Conservation (phyloP, 2,113 vertebrate species). For the Diglossa brunneiventris region DNA sequence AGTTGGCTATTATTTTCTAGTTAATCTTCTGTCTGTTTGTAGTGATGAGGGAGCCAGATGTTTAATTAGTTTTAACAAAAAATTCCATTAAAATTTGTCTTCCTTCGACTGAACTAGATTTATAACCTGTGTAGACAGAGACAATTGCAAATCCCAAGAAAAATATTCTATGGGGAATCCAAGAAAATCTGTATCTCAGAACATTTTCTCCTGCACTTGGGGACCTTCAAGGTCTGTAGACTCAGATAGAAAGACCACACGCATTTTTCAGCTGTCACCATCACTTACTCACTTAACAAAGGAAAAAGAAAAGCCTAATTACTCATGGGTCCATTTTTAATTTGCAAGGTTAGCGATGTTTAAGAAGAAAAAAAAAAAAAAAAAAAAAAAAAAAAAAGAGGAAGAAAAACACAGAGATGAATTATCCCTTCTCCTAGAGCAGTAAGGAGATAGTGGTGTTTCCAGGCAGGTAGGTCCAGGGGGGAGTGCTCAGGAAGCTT, state of each 20-base stretch:
- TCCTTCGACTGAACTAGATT: slow-evolving; percentile 43
- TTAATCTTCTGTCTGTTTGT: slow-evolving; percentile 38
- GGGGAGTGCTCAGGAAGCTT: background rate
- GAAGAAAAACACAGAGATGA: slow-evolving; percentile 11
- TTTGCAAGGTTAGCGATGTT: slow-evolving; percentile 26
- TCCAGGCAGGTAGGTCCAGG: background rate
- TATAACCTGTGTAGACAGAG: slow-evolving; percentile 51
- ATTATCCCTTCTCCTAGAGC: background rate
- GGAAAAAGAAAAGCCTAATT: slow-evolving; percentile 48
- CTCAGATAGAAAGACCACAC: background rate
- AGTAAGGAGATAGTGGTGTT: background rate
- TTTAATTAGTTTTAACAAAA: slow-evolving; percentile 55
- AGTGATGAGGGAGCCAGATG: slow-evolving; percentile 23
- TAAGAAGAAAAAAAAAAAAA: background rate
- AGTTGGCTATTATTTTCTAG: background rate
- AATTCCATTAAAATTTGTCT: slow-evolving; percentile 36
- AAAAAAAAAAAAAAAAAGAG: background rate
- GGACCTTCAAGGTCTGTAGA: slow-evolving; percentile 30
- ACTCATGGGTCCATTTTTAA: slow-evolving; percentile 40
- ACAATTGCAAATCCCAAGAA: slow-evolving; percentile 46
- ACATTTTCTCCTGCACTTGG: background rate
- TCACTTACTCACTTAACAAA: slow-evolving; percentile 32
- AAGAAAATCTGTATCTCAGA: slow-evolving; percentile 39
- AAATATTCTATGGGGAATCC: slow-evolving; percentile 37
- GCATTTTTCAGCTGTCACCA: slow-evolving; percentile 34